Conservation (phyloP, 2,113 vertebrate species). For the Chauna torquata region DNA sequence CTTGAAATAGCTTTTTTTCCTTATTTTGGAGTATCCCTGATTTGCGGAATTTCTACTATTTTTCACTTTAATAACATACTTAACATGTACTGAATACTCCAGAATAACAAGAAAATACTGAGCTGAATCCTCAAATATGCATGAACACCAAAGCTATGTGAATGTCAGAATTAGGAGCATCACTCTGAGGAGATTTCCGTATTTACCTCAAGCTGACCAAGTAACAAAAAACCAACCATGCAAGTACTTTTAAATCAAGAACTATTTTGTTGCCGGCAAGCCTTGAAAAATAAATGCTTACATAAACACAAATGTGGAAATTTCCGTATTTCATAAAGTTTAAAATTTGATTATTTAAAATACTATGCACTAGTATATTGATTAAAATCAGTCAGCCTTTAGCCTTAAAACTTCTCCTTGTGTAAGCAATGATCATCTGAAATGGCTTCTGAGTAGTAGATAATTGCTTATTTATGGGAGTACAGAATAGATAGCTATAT, state of each 20-base stretch:
- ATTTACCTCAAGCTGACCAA: background rate
- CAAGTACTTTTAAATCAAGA: background rate
- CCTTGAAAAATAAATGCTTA: background rate
- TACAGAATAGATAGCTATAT: background rate
- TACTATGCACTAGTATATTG: background rate
- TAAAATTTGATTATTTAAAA: background rate
- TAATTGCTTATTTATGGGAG: background rate
- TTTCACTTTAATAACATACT: background rate
- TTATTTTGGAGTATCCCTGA: background rate
- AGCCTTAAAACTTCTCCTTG: background rate
- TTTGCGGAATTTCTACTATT: background rate
- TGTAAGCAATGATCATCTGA: background rate
- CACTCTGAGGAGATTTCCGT: background rate
- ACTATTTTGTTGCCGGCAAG: background rate
- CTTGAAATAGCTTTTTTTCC: background rate
- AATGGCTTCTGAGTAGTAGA: background rate
- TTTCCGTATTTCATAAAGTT: background rate
- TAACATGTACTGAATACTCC: background rate
- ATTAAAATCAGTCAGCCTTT: background rate
- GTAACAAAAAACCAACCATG: background rate
- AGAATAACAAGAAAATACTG: background rate
- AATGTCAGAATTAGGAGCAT: background rate
- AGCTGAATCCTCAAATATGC: background rate
- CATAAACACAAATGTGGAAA: background rate
- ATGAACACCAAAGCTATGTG: background rate